Evolutionary conservation across 2,113 vertebrate species (phyloP), one percentile per base, ranked within the genome.

Genomic region (Noturus placidus): DNA sequence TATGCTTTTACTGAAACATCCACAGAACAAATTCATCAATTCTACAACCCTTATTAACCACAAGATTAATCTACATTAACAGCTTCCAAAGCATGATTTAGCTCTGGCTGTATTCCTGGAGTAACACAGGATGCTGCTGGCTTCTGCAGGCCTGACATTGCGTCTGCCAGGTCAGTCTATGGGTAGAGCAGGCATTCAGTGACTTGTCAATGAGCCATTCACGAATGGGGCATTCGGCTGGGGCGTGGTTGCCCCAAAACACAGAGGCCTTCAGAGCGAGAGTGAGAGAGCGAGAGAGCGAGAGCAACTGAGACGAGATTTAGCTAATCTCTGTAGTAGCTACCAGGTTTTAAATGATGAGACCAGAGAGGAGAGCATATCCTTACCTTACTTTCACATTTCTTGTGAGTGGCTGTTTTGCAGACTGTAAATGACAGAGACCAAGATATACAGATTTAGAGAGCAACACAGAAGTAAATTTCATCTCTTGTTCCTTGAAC

Each of bases 321-420:
- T 38, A 85, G 70, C 33, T 61, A 11, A 35, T 76, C 15, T 14
- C 7, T 63, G 33, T n/a, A 38, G n/a, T 85, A n/a, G 59, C 56
- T 10, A 50, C 54, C 15, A 20, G 9, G 13, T 11, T 38, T 79
- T 69, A 19, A 3, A 22, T 27, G 38, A 50, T 50, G 46, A 50
- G 4, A 57, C 63, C 15, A 30, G 15, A 81, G 33, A 57, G 63
- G 7, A 81, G 20, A 59, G 50, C 13, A 27, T n/a, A 56, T 72
- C 57, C 92, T 95, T 95, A 98, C 97, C 96, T 98, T 98, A 86
- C 92, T 93, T 94, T 98, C 97, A 89, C 97, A 98, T 95, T 97
- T 97, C 94, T 96, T 97, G 93, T 98, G 97, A 78, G 96, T 95
- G 33, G 96, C 95, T 81, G 97, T 95, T 94, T 97, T 98, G 94